These are phyloP conservation scores for Synergus japonicus DNA, from an alignment of 2,888 invertebrate genomes.

Conservation along the genomic window DNA sequence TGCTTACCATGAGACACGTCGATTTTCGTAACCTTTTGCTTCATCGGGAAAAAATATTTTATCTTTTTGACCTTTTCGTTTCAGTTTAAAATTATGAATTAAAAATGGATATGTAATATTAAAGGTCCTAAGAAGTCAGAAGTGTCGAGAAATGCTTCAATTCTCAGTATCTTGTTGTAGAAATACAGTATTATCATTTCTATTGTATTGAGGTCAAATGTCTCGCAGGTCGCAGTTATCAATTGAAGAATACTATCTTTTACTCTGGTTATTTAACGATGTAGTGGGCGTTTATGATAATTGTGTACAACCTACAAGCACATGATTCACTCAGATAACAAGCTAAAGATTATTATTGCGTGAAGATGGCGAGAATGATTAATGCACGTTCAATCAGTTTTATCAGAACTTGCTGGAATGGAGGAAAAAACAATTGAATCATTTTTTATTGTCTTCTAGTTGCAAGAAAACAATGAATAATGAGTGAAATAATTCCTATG, in stretches of 20 bases:
- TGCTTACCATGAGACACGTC: background rate
- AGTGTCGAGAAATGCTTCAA: background rate
- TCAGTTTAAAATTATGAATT: background rate
- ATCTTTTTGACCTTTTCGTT: background rate
- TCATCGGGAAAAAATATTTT: conserved; percentile 7
- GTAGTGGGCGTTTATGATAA: conserved; percentile 7
- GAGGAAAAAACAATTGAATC: conserved; percentile 1
- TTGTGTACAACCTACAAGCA: background rate
- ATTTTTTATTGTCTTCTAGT: background rate
- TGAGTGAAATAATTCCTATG: background rate
- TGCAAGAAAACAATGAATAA: background rate
- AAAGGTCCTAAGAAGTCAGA: background rate
- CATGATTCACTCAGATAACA: background rate
- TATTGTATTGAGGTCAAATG: background rate
- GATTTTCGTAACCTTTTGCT: conserved; percentile 23
- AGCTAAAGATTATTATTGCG: background rate
- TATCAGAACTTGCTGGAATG: background rate
- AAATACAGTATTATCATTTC: background rate
- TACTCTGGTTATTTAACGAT: background rate
- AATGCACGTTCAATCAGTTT: conserved; percentile 14
- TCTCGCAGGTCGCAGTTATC: background rate
- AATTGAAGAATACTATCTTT: conserved; percentile 16
- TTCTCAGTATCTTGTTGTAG: background rate
- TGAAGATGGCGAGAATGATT: conserved; percentile 22
- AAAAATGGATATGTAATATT: background rate